Base-by-base conservation (phyloP, 2,797 vertebrate genomes). In the Cossypha niveicapilla region DNA sequence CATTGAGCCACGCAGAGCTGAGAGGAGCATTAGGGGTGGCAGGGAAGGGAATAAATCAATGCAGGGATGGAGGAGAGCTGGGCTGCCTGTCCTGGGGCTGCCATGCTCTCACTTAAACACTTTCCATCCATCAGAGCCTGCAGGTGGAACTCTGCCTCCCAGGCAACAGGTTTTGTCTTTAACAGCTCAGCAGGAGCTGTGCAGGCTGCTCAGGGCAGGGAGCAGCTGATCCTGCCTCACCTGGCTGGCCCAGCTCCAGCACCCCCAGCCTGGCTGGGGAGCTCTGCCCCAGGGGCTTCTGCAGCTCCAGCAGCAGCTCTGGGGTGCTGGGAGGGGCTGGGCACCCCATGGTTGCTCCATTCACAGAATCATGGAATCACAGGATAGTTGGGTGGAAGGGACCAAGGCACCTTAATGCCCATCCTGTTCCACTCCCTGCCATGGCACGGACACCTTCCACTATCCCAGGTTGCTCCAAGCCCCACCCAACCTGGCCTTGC, bases 1-100 rank as follows among this genome's bases (percentile, higher is more conserved):
- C 72, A 66, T 72, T 89, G 94, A 96, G 87, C 88, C 90, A 91
- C 58, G 3, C 27, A 24, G 88, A 90, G 84, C 80, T 65, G 88
- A 88, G 82, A 77, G 72, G 90, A 96, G 88, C 77, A 87, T 95
- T 93, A 94, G 81, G 86, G 86, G 72, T 1, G 3, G 67, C 88
- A 90, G 76, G 30, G 71, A 74, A 83, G 79, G 93, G 91, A 93
- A 95, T 96, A 85, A 82, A 96, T 96, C 95, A 96, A 47, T 70
- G 48, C 60, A 68, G 86, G 92, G 84, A 81, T 90, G 75, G 91
- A 80, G 75, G 84, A 93, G 92, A 41, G 86, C 91, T 92, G 39
- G 63, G 91, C 75, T 86, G 92, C 80, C 54, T 85, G 54, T 75
- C 89, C 92, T 41, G 75, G 6, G 57, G 74, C 73, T 74, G 73